phyloP scores from a whole-genome alignment of 2,797 vertebrate genomes.

The Urocyon cinereoargenteus region DNA sequence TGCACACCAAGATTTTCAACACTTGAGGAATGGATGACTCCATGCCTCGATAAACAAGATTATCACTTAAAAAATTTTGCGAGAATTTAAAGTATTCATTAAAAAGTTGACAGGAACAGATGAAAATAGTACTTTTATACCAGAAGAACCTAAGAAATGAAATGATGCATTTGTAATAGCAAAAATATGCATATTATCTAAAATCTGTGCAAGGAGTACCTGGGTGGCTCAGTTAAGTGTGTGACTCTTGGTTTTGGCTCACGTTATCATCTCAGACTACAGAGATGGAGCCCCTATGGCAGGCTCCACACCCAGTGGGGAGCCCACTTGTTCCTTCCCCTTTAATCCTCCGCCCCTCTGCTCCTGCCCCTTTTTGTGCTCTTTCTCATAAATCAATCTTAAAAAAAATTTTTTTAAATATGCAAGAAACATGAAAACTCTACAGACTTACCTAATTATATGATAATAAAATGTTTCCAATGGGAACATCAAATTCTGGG shows the following conservation, averaged over 20 bases:
- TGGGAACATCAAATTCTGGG: background rate
- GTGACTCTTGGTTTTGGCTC: background rate
- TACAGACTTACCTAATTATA: too few relatives aligned
- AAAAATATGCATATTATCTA: background rate
- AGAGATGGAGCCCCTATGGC: rapidly evolving
- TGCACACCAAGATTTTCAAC: background rate
- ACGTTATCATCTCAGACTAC: background rate
- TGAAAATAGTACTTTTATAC: background rate
- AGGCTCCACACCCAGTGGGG: background rate
- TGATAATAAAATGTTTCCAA: background rate
- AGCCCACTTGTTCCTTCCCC: background rate
- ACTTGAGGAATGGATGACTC: background rate
- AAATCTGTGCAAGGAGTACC: background rate
- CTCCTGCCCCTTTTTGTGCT: too few relatives aligned
- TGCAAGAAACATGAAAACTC: background rate
- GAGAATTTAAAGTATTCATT: background rate
- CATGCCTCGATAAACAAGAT: rapidly evolving
- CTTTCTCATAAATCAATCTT: background rate
- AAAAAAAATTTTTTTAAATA: background rate
- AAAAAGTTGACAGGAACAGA: background rate
- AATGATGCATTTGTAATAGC: background rate
- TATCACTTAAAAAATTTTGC: background rate
- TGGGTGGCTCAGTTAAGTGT: background rate
- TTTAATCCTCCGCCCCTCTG: background rate
- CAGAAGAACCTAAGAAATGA: background rate